Percentiles rank a stretch among this genome's conserved stretches.
These are phyloP conservation scores for Iphiclides podalirius DNA, from an alignment of 2,888 invertebrate species.

Conservation along the genomic window DNA sequence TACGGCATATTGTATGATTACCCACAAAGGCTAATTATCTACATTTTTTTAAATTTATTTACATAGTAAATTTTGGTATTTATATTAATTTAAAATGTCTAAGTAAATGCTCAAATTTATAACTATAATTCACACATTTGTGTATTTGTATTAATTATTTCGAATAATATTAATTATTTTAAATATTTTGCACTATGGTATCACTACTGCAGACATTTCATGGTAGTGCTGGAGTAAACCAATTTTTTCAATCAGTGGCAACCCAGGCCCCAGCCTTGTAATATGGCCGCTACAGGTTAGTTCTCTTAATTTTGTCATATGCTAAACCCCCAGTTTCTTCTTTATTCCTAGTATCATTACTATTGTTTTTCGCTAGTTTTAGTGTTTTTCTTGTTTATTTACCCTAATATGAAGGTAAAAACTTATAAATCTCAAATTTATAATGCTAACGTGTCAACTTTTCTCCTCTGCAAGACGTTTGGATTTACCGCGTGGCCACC, in stretches of 20 bases:
- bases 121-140: too few species aligned
- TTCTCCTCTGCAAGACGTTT: conserved; percentile 76
- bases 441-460: conserved; percentile 79
- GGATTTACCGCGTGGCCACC: conserved; percentile 80
- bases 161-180: too few species aligned
- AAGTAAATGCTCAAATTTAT: too few species aligned
- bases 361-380: conserved; percentile 25
- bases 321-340: conserved; percentile 48
- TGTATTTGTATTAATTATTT: too few species aligned
- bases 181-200: conserved; percentile 12
- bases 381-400: conserved; percentile 20
- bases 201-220: conserved; percentile 1
- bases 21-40: too few species aligned
- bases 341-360: conserved; percentile 29
- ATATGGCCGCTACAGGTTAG: conserved; percentile 88
- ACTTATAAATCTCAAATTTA: conserved; percentile 28
- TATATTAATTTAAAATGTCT: too few species aligned
- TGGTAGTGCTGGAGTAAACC: conserved; percentile 10
- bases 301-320: conserved; percentile 77
- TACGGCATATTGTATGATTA: too few species aligned
- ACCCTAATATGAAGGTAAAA: conserved; percentile 23
- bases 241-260: conserved; percentile 49
- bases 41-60: too few species aligned
- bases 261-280: conserved; percentile 78
- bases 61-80: too few species aligned